Conservation (phyloP, 2,113 vertebrate genomes). For the Salvelinus fontinalis region DNA sequence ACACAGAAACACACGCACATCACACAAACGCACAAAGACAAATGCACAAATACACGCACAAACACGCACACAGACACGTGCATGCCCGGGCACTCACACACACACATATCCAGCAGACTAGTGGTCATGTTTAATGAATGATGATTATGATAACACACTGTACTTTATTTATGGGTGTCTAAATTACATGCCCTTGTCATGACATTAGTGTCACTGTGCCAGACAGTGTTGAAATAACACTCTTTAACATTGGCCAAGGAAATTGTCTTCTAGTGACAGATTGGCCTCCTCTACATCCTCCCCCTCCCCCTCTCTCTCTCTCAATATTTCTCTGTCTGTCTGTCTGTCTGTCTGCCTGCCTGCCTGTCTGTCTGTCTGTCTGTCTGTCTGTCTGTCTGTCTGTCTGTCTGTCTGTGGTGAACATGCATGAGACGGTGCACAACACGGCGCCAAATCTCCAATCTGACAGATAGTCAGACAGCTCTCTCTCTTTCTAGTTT, state of each 20-base stretch:
- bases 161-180: background rate
- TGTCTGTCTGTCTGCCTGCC: no score
- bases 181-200: slow-evolving; percentile 6
- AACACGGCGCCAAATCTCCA: background rate
- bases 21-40: no score
- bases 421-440: no score
- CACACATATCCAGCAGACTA: background rate
- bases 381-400: no score
- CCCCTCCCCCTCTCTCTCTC: background rate
- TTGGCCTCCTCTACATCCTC: background rate
- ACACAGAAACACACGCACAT: background rate
- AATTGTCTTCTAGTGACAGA: slow-evolving; percentile 9
- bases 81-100: background rate
- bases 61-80: background rate
- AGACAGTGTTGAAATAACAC: slow-evolving; percentile 11
- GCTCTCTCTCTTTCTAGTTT: background rate
- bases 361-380: no score
- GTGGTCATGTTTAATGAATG: slow-evolving; percentile 4
- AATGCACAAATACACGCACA: background rate
- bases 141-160: background rate
- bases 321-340: background rate
- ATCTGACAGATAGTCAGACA: background rate
- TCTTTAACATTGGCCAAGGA: background rate
- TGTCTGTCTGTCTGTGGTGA: no score
- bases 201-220: background rate